These are phyloP conservation scores for Menura novaehollandiae DNA, from an alignment of 2,113 vertebrate species.

Conservation along the genomic window DNA sequence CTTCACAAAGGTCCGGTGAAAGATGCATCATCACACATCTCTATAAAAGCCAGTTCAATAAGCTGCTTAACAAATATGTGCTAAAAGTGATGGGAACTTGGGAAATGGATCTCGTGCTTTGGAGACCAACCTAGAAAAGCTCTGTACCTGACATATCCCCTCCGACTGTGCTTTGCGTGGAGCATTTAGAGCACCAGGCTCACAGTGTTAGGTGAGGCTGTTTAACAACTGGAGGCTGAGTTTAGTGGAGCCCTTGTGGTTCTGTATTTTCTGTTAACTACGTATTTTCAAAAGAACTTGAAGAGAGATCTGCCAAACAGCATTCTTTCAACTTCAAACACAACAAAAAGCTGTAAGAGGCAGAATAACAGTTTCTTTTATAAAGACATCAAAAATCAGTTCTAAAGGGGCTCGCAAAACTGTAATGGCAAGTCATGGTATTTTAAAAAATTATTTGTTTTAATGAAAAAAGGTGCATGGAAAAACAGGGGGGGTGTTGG, in stretches of 20 bases:
- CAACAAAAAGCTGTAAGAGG: neutral
- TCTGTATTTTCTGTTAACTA: neutral
- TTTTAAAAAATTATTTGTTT: neutral
- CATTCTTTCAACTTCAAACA: neutral
- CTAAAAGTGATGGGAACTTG: neutral
- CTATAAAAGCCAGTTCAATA: neutral
- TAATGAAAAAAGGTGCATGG: neutral
- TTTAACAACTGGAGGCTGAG: neutral
- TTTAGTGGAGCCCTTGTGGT: neutral
- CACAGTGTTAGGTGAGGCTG: neutral
- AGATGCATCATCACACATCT: accelerated
- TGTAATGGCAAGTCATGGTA: neutral
- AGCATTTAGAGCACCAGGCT: neutral
- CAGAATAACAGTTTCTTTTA: neutral
- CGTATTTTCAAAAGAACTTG: neutral
- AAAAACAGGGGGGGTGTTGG: neutral
- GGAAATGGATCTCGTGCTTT: neutral
- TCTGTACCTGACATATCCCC: neutral
- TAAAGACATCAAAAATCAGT: neutral
- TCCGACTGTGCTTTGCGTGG: accelerated
- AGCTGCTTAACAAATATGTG: neutral
- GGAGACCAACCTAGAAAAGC: neutral
- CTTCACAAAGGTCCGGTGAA: neutral
- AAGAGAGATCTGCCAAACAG: neutral
- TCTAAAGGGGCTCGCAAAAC: neutral